Percentiles rank a stretch among this genome's conserved stretches.
These are phyloP conservation scores for Panagrolaimus sp. DNA, from an alignment of 1,140 invertebrate species.

Conservation along the genomic window DNA sequence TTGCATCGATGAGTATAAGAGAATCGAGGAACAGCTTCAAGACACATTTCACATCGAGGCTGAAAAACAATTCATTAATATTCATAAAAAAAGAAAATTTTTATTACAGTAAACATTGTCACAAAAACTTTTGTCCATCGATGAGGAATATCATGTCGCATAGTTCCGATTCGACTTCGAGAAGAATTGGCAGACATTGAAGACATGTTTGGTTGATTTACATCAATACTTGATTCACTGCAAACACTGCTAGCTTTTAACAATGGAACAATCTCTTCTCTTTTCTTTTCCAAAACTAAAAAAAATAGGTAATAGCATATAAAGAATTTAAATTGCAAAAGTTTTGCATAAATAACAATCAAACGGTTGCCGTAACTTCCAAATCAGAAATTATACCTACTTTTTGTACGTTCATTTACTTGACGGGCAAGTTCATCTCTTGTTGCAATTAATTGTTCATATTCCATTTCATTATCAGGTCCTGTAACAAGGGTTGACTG, in stretches of 20 bases:
- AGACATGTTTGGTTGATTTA: neutral
- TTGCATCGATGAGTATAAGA: constrained; percentile 7
- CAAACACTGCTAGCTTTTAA: neutral
- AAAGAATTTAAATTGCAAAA: no score
- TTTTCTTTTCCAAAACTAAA: neutral
- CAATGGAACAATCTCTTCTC: constrained; percentile 9
- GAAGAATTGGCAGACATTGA: neutral
- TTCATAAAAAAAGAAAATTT: neutral
- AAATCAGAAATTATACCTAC: neutral
- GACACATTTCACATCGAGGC: constrained; percentile 17
- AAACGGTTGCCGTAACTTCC: no score
- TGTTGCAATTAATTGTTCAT: neutral
- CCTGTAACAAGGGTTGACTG: constrained; percentile 5
- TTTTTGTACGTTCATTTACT: constrained; percentile 1
- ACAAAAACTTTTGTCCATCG: neutral
- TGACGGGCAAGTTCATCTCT: constrained; percentile 13
- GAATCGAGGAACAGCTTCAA: constrained; percentile 20
- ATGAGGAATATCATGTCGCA: constrained; percentile 29
- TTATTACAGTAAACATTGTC: no score
- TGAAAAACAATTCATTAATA: constrained; percentile 3
- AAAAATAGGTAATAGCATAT: no score
- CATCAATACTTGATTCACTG: neutral
- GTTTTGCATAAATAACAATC: no score
- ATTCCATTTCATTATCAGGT: neutral
- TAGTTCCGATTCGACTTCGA: constrained; percentile 17